A percentile compares a stretch with the other conserved stretches of the same genome.
Evolutionary conservation across 2,797 vertebrate genomes (phyloP).

Genomic region (Emys orbicularis): DNA sequence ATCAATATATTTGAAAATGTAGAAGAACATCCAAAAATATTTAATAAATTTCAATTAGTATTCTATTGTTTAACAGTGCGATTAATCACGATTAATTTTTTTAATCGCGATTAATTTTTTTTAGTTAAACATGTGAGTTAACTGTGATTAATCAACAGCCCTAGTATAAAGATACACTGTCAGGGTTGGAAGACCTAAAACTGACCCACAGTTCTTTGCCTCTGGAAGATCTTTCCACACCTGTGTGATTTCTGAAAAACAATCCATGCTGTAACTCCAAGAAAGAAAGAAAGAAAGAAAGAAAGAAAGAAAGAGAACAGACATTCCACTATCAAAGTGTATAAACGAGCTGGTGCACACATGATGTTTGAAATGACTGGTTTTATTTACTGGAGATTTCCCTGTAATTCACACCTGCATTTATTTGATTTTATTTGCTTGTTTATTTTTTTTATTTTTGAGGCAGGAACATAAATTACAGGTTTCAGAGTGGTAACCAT

Average conservation of each 20-base stretch:
- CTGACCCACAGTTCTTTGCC: constrained; percentile 21
- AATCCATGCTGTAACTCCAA: neutral
- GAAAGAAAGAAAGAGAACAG: neutral
- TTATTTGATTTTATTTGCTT: neutral
- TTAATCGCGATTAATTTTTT: no score
- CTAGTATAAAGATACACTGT: neutral
- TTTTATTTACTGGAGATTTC: neutral
- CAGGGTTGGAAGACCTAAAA: neutral
- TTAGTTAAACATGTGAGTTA: no score
- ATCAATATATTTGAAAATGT: no score
- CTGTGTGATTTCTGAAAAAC: neutral
- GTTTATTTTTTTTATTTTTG: neutral
- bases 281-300: neutral
- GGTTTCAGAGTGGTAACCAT: no score
- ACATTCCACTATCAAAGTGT: neutral
- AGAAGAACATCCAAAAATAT: no score
- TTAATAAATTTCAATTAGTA: no score
- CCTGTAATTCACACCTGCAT: neutral
- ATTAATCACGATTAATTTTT: no score
- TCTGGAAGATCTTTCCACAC: neutral
- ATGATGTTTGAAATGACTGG: neutral
- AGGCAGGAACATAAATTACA: neutral
- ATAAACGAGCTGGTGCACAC: neutral
- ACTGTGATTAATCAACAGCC: no score
- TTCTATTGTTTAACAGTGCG: no score